Evolutionary conservation across 2,113 vertebrate species (phyloP), one percentile per base, ranked within the genome.

Genomic region (Microtus ochrogaster): DNA sequence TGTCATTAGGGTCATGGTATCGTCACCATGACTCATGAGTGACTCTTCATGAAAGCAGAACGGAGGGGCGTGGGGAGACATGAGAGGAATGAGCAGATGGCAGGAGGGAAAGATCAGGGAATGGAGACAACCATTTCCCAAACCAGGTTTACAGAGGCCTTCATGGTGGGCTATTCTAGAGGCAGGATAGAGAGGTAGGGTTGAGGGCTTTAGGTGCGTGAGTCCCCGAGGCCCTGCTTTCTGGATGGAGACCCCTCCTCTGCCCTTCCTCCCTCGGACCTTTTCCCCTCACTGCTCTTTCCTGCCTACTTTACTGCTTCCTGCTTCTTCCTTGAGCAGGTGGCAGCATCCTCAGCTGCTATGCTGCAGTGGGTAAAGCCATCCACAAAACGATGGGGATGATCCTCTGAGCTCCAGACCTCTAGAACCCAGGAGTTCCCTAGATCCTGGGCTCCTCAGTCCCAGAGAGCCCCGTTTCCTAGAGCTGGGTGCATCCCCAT

Each of bases 321-420:
- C 30, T 55, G 39, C 76, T 76, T 58, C 66, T 28, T n/a, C 26
- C 33, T 1, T 39, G 81, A 97, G 95, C 0, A 91, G 82, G 97
- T 92, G 47, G 89, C 36, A 76, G 86, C 77, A 70, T 76, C 94
- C 83, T 92, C 94, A 97, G 94, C 63, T 0, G 87, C 97, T 96
- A 58, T 94, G 92, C 98, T 96, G 83, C 94, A 91, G 2, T 0
- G 44, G 88, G 96, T 95, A 65, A 97, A 97, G 90, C 98, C 97
- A 98, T 93, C 79, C 89, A 58, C 0, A 22, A 96, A 47, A 19
- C 22, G 21, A 49, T 47, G 36, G 3, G 0, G 4, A 28, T 52
- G 47, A 14, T 78, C 91, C 36, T n/a, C 2, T 10, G 55, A 87
- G 89, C 39, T 49, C 79, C 0, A 88, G 33, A 70, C 65, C 88